Evolutionary conservation across 2,113 vertebrate species (phyloP), one percentile per base, ranked within the genome.

Genomic region (Ancistrus triradiatus): DNA sequence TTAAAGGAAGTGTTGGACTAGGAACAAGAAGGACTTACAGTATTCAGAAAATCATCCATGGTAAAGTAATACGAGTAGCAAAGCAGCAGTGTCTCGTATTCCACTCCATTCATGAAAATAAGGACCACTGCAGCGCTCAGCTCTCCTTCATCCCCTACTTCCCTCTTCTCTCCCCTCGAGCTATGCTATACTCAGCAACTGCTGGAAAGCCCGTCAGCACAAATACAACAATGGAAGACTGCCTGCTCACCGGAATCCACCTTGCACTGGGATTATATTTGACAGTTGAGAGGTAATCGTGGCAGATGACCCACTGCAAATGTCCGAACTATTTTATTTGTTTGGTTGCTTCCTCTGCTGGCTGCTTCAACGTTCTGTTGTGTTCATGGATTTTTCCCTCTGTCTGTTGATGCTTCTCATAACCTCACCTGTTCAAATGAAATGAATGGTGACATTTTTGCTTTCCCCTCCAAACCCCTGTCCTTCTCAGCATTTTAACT

Each of bases 351-450:
- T 13, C 43, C 24, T 38, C 43, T 24, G 11, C 21, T 28, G 24
- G 21, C 42, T 46, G 21, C 63, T 65, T 47, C 22, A 40, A 66
- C 22, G 15, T 58, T 66, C n/a, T 19, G 22, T 57, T 66, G 43
- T 66, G 44, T 28, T 22, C 51, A 6, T 10, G 18, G 52, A 56
- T 37, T 56, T 64, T 49, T 38, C 35, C 38, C 24, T 58, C 70
- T 25, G 74, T 73, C 66, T 62, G 78, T 78, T 68, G 76, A 72
- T 77, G 79, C 74, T 85, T 77, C 76, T 59, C 72, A 77, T 75
- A 79, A 63, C 66, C 71, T 49, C 62, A 63, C 74, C 78, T 81
- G 49, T 72, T 82, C 76, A 70, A 31, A 58, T 72, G 25, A 59
- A 25, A 56, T 72, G 35, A 69, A 68, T 68, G 55, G 43, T 59